phyloP scores from a whole-genome alignment of 2,888 invertebrate species.

The Pollenia griseotomentosa region DNA sequence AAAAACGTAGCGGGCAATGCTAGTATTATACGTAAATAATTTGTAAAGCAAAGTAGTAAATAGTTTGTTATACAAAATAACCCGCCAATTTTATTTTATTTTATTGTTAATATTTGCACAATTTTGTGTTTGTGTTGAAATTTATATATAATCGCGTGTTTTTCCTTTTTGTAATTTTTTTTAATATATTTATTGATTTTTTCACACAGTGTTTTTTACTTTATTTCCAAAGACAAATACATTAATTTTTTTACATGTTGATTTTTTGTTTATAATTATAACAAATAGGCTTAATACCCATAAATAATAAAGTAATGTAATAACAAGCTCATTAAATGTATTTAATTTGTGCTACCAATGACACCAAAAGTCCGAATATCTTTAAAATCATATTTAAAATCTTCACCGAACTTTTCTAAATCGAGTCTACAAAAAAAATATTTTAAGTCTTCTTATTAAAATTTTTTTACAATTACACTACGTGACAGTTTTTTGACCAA shows the following conservation, averaged over 20 bases:
- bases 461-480: too few relatives aligned
- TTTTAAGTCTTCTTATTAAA: too few relatives aligned
- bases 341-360: too few relatives aligned
- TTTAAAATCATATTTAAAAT: too few relatives aligned
- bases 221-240: not conserved
- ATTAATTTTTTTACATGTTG: constrained; percentile 50
- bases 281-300: constrained; percentile 3
- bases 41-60: not conserved
- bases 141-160: constrained; percentile 66
- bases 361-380: too few relatives aligned
- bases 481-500: too few relatives aligned
- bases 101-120: constrained; percentile 57
- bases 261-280: constrained; percentile 1
- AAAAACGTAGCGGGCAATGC: too few relatives aligned
- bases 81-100: constrained; percentile 14
- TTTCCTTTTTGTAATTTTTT: constrained; percentile 49
- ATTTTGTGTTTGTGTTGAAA: constrained; percentile 56
- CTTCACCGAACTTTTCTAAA: too few relatives aligned
- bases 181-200: constrained; percentile 66
- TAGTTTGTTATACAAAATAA: constrained; percentile 19
- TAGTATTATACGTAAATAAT: too few relatives aligned
- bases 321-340: too few relatives aligned
- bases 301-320: too few relatives aligned
- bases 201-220: not conserved
- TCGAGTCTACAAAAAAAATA: too few relatives aligned